Conservation (phyloP, 2,113 vertebrate species). For the Helogale parvula region DNA sequence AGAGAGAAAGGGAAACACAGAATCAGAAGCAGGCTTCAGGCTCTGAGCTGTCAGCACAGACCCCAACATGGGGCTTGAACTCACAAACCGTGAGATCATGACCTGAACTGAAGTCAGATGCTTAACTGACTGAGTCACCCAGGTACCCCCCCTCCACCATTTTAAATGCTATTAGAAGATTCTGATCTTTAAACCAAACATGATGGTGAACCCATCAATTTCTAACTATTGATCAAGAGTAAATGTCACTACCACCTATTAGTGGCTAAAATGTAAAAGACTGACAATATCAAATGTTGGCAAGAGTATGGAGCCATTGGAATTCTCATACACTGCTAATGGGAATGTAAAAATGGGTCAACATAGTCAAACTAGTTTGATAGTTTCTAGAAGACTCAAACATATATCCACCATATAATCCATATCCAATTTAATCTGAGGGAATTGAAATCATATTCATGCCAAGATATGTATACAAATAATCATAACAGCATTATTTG, state of each 20-base stretch:
- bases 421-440: neutral
- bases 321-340: neutral
- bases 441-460: neutral
- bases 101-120: no score
- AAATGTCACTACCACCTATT: neutral
- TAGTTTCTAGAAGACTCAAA: neutral
- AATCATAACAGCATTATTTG: neutral
- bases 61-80: no score
- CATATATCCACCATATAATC: neutral
- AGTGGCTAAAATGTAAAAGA: neutral
- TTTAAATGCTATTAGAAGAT: neutral
- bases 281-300: neutral
- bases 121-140: no score
- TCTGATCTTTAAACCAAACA: neutral
- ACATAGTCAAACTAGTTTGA: neutral
- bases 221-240: neutral
- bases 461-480: neutral
- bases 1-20: no score
- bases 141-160: neutral
- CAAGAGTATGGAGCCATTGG: neutral
- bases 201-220: neutral
- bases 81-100: no score
- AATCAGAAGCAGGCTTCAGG: no score
- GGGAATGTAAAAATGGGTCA: neutral
- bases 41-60: no score